A percentile compares a stretch with the other conserved stretches of the same genome.
Conservation (phyloP, 2,888 invertebrate genomes). For the Allygus modestus region DNA sequence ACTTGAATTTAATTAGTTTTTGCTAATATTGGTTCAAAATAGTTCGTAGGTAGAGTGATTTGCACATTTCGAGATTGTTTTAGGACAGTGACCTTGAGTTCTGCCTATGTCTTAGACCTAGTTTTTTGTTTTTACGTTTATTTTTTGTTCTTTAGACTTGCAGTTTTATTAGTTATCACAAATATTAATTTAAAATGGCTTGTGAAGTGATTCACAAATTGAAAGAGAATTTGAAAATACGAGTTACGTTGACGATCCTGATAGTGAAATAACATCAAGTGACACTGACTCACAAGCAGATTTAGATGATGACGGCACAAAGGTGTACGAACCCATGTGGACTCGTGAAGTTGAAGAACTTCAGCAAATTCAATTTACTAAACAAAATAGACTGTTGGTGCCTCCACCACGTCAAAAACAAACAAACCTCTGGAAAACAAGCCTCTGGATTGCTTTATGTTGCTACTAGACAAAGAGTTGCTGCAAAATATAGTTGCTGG, state of each 20-base stretch:
- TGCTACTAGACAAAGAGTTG: neutral
- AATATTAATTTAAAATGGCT: too few species aligned
- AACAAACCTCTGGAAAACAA: too few species aligned
- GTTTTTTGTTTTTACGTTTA: too few species aligned
- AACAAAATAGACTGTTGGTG: neutral
- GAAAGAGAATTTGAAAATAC: neutral
- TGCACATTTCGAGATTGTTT: too few species aligned
- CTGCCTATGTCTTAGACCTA: too few species aligned
- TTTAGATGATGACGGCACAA: neutral
- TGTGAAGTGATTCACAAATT: neutral
- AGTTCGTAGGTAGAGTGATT: too few species aligned
- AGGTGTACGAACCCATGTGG: neutral
- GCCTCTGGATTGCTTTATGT: constrained; percentile 67
- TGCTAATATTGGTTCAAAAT: too few species aligned
- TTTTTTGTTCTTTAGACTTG: too few species aligned
- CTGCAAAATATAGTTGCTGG: neutral
- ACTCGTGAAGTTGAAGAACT: neutral
- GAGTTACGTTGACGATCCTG: neutral
- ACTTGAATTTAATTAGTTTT: too few species aligned
- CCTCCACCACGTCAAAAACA: neutral
- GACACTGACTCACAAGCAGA: neutral
- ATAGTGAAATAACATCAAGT: neutral
- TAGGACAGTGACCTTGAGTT: too few species aligned
- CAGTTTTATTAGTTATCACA: too few species aligned
- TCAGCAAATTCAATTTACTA: neutral